Evolutionary conservation across 2,797 vertebrate genomes (phyloP).

Genomic region (Picus viridis): DNA sequence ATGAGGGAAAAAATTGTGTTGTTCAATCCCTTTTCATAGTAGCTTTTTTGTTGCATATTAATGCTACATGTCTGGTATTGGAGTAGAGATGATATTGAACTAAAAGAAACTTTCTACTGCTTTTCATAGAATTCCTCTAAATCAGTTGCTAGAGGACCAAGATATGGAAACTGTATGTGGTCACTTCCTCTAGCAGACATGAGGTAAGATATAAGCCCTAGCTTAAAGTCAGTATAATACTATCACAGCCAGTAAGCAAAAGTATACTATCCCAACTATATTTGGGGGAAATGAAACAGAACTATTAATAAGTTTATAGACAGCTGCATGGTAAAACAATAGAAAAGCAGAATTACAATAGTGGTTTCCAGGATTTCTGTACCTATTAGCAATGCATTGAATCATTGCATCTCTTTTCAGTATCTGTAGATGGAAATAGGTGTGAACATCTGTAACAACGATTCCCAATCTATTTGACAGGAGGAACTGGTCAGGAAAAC

Average conservation of each 20-base stretch:
- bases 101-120: not conserved
- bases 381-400: not conserved
- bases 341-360: not conserved
- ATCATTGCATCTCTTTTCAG: not conserved
- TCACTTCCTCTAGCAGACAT: not conserved
- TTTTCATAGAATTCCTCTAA: not conserved
- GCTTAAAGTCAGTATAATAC: not conserved
- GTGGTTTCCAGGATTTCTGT: not conserved
- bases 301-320: not conserved
- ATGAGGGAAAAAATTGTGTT: not conserved
- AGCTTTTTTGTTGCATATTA: not conserved
- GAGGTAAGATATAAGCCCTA: not conserved
- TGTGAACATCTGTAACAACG: not conserved
- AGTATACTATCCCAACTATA: not conserved
- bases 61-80: not conserved
- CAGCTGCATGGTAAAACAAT: not conserved
- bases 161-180: not conserved
- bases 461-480: not conserved
- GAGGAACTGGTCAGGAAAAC: not conserved
- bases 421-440: not conserved
- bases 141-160: not conserved
- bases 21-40: not conserved
- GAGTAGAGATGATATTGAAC: not conserved
- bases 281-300: not conserved
- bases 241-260: not conserved